Evolutionary conservation across 2,797 vertebrate genomes (phyloP), one percentile per base, ranked within the genome.

Genomic region (Trichosurus vulpecula): DNA sequence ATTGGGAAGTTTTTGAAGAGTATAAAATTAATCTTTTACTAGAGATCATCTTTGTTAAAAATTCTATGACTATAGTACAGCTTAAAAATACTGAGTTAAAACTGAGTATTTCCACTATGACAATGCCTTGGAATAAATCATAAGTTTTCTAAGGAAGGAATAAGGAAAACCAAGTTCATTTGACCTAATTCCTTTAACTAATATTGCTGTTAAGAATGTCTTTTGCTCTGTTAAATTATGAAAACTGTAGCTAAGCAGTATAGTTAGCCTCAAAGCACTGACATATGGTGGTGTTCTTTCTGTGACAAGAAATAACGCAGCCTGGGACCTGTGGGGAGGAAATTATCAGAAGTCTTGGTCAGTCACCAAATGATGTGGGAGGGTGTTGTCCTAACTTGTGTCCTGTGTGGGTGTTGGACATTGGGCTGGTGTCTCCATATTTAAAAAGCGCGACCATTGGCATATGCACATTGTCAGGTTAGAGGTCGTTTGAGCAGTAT

Each of bases 171-270:
- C 3, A 9, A 22, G 91, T 61, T 61, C 27, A 4, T 3, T 0
- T 53, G 81, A 56, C 30, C 6, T 35, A 47, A 29, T 41, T 54
- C 0, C 13, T 4, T 81, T 54, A 74, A 74, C 52, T 3, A 0
- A 2, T 19, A 0, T 8, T 51, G 53, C 90, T 51, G 11, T 19
- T 25, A 22, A 47, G 41, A 54, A 0, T 25, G 29, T 16, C 31
- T 6, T 30, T 6, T 16, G 13, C 14, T 35, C 41, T 87, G 41
- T 47, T 47, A 87, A 41, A 6, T 52, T 11, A 3, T 87, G 58
- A 6, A 41, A 9, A 0, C 1, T 25, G 5, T 41, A 58, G 57
- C 11, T 0, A 8, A 4, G n/a, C 47, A 27, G 90, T 52, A 29
- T 93, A 31, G 6, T 10, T 0, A 54, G 57, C 30, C 31, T 47